Conservation (phyloP, 2,797 vertebrate species). For the Sciurus vulgaris region DNA sequence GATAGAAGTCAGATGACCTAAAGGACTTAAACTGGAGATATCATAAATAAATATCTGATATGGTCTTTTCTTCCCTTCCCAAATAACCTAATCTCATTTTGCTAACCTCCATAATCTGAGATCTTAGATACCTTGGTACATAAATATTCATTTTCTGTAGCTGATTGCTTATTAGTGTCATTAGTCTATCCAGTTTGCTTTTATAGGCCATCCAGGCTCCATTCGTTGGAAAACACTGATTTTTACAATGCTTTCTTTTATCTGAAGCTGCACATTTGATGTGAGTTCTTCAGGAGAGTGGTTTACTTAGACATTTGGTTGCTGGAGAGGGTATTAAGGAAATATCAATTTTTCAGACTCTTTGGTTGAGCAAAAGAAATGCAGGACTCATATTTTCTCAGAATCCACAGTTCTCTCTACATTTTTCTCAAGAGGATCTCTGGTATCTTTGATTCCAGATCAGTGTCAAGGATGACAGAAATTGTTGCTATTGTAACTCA, state of each 20-base stretch:
- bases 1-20: not conserved
- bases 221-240: not conserved
- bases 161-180: not conserved
- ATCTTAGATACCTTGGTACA: not conserved
- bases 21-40: not conserved
- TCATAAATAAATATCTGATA: not conserved
- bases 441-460: conserved; percentile 45
- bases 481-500: conserved; percentile 47
- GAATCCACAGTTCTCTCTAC: not conserved
- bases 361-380: not conserved
- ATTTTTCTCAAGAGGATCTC: conserved; percentile 61
- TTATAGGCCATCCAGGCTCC: not conserved
- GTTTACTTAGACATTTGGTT: not conserved
- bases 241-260: not conserved
- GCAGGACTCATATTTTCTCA: not conserved
- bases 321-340: not conserved
- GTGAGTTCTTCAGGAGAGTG: not conserved
- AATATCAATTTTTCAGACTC: not conserved
- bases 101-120: not conserved
- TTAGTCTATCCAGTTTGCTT: not conserved
- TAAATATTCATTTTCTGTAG: not conserved
- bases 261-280: conserved; percentile 11
- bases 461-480: conserved; percentile 62
- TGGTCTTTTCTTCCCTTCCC: not conserved
- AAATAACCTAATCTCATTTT: conserved; percentile 29